Evolutionary conservation across 2,888 invertebrate genomes (phyloP).

Genomic region (Priocnemis perturbator): DNA sequence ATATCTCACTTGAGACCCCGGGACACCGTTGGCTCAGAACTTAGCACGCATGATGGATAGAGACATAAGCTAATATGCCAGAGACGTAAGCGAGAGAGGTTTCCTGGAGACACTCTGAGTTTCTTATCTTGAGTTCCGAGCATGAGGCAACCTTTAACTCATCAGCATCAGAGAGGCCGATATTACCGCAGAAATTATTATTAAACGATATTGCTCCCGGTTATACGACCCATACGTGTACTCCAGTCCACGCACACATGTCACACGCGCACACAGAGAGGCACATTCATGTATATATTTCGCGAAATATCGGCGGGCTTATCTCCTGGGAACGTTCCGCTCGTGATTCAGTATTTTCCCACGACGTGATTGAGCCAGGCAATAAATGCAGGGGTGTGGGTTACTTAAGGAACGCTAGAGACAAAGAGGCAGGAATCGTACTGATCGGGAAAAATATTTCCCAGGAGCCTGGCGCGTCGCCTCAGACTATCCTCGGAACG

Average conservation of each 20-base stretch:
- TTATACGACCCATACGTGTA: neutral
- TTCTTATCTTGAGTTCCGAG: too few relatives aligned
- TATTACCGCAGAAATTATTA: slow-evolving; percentile 8
- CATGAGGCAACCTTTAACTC: too few relatives aligned
- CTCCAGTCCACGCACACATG: neutral
- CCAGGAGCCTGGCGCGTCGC: slow-evolving; percentile 1
- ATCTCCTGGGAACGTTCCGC: slow-evolving; percentile 3
- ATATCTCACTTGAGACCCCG: too few relatives aligned
- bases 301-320: slow-evolving; percentile 9
- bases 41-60: too few relatives aligned
- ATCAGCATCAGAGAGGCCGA: neutral
- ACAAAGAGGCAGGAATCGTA: neutral
- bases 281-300: neutral
- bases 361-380: neutral
- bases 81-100: too few relatives aligned
- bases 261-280: neutral
- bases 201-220: slow-evolving; percentile 7
- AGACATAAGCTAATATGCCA: too few relatives aligned
- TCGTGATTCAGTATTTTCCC: slow-evolving; percentile 11
- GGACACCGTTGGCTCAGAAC: too few relatives aligned
- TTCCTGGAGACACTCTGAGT: too few relatives aligned
- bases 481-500: too few relatives aligned
- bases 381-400: neutral
- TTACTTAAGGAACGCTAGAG: neutral
- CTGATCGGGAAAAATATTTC: slow-evolving; percentile 5